Evolutionary conservation across 2,797 vertebrate species (phyloP).

Genomic region (Sebastes vulpes): DNA sequence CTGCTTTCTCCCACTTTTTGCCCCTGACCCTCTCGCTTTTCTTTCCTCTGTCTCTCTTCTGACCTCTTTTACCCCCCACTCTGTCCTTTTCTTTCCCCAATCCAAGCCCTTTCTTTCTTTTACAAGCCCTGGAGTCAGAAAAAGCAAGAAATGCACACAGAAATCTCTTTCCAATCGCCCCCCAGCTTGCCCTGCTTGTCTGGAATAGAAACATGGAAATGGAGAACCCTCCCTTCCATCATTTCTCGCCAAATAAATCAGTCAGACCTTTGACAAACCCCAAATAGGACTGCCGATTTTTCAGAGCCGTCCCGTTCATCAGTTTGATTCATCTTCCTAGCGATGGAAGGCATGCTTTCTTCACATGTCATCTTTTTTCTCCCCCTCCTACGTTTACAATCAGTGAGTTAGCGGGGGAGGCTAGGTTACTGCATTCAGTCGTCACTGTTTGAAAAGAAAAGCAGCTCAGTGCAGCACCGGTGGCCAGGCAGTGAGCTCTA

Average conservation of each 20-base stretch:
- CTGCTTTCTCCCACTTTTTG: slow-evolving; percentile 34
- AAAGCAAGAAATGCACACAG: slow-evolving; percentile 5
- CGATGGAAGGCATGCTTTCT: slow-evolving; percentile 55
- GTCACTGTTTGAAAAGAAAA: slow-evolving; percentile 38
- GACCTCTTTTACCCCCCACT: slow-evolving; percentile 26
- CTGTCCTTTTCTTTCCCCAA: slow-evolving; percentile 16
- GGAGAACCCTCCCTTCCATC: slow-evolving; percentile 28
- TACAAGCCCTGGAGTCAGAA: slow-evolving; percentile 7
- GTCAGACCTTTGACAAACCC: slow-evolving; percentile 71
- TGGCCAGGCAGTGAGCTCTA: slow-evolving; percentile 6
- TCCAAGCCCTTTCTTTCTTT: neutral
- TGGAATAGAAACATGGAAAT: slow-evolving; percentile 46
- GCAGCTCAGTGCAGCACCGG: slow-evolving; percentile 23
- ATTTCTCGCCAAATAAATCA: slow-evolving; percentile 67
- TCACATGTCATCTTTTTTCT: slow-evolving; percentile 4
- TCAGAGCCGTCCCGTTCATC: slow-evolving; percentile 64
- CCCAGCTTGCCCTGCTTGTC: slow-evolving; percentile 20
- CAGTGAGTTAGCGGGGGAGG: slow-evolving; percentile 37
- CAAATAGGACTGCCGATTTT: slow-evolving; percentile 66
- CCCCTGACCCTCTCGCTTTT: slow-evolving; percentile 27
- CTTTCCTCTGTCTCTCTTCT: slow-evolving; percentile 16
- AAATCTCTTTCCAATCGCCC: neutral
- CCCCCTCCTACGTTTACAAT: slow-evolving; percentile 14
- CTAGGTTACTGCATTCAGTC: slow-evolving; percentile 25
- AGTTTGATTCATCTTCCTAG: slow-evolving; percentile 71